Evolutionary conservation across 2,888 invertebrate species (phyloP), one percentile per base, ranked within the genome.

Genomic region (Melanotus villosus): DNA sequence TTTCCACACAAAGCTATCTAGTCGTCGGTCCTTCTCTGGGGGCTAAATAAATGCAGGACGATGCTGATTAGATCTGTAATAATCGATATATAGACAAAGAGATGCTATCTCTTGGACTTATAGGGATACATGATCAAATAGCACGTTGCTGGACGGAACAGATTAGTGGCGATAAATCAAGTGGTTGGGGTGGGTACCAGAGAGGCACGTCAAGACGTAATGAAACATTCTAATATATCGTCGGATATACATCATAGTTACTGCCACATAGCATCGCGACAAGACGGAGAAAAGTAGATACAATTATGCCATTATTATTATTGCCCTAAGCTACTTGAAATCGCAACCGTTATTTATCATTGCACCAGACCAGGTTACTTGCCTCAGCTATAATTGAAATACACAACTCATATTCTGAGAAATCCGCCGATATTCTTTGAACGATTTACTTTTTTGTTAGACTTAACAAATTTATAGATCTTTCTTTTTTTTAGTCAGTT

Each of bases 121-220:
- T 12, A 54, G 41, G 30, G 56, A 38, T 52, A 56, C 54, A 64
- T 30, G 64, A 41, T 54, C 60, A 70, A 65, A 60, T 52, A 32
- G 47, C 50, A 12, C 57, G 58, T 56, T 63, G 47, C 57, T 36
- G 63, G 64, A 52, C 68, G 47, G 45, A 68, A 68, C 65, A 65
- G 65, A 71, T 71, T 71, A 68, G 64, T 58, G 50, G 59, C 45
- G 45, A 71, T 71, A 71, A 71, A 71, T 71, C 71, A 68, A 60
- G 12, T 32, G 34, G 10, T 36, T 47, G 45, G 38, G 47, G 38
- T 47, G 50, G 41, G 34, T 65, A 41, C 64, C 54, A 58, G 47
- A 59, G 56, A 57, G 56, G 47, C 63, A 34, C 67, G 67, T 68
- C 71, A 67, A 63, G 63, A 67, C 58, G 70, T 70, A 70, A 70